phyloP scores from a whole-genome alignment of 2,888 invertebrate species.

The Erebia epiphron region DNA sequence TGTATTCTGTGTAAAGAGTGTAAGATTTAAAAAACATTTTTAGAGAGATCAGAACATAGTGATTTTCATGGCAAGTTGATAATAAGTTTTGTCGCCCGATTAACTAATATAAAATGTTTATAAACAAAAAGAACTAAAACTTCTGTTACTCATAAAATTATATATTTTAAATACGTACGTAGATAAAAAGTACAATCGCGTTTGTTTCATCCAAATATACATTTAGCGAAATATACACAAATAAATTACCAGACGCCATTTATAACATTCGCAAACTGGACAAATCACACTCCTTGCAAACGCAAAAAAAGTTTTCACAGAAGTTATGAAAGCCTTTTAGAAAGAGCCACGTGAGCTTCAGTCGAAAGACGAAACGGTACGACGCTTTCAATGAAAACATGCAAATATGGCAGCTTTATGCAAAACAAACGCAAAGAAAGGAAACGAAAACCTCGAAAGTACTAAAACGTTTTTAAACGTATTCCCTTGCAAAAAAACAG shows the following conservation, averaged over 20 bases:
- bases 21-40: no score
- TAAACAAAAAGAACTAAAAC: no score
- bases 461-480: constrained; percentile 11
- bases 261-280: constrained; percentile 9
- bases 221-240: neutral
- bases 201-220: no score
- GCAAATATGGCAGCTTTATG: constrained; percentile 23
- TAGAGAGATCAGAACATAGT: no score
- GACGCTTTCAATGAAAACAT: constrained; percentile 14
- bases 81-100: no score
- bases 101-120: no score
- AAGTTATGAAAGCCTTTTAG: constrained; percentile 33
- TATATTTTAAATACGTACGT: no score
- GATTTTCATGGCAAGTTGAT: no score
- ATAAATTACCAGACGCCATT: neutral
- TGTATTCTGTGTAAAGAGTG: no score
- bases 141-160: no score
- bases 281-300: neutral
- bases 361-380: constrained; percentile 29
- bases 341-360: constrained; percentile 30
- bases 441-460: constrained; percentile 18
- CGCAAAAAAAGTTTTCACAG: constrained; percentile 22
- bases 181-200: no score
- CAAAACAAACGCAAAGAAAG: constrained; percentile 18
- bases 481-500: neutral